Evolutionary conservation across 1,140 invertebrate species (phyloP).

Genomic region (Achatina immaculata): DNA sequence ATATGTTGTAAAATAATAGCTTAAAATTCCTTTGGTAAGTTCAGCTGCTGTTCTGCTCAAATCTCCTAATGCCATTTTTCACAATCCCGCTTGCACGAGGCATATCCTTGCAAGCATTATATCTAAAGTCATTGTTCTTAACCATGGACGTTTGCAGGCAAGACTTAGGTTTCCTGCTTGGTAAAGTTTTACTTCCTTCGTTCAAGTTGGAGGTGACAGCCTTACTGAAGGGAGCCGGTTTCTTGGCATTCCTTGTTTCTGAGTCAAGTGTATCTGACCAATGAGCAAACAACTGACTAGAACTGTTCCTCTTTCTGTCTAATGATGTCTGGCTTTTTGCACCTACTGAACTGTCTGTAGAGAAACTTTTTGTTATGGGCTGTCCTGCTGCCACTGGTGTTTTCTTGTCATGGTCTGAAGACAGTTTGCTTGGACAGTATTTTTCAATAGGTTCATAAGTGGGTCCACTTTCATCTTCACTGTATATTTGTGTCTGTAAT

Average conservation of each 20-base stretch:
- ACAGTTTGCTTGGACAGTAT: not conserved
- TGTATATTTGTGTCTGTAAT: not conserved
- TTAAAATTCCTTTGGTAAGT: not conserved
- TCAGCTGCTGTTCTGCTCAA: not conserved
- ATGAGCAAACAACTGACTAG: no score
- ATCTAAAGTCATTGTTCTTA: not conserved
- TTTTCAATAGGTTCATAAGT: conserved; percentile 12
- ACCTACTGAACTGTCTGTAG: no score
- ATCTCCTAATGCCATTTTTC: conserved; percentile 13
- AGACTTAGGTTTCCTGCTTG: not conserved
- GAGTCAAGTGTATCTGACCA: no score
- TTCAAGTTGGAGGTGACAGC: not conserved
- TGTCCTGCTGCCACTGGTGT: no score
- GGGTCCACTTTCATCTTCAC: not conserved
- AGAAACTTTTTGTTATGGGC: no score
- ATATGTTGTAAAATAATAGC: no score
- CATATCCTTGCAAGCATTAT: not conserved
- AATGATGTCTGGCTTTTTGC: no score
- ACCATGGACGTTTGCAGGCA: not conserved
- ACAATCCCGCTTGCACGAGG: not conserved
- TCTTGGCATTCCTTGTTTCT: no score
- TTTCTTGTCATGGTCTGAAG: not conserved
- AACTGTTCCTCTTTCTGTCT: no score
- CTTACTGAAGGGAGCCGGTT: not conserved
- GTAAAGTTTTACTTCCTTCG: not conserved